Evolutionary conservation across 1,140 invertebrate genomes (phyloP), one percentile per base, ranked within the genome.

Genomic region (Plodia interpunctella): DNA sequence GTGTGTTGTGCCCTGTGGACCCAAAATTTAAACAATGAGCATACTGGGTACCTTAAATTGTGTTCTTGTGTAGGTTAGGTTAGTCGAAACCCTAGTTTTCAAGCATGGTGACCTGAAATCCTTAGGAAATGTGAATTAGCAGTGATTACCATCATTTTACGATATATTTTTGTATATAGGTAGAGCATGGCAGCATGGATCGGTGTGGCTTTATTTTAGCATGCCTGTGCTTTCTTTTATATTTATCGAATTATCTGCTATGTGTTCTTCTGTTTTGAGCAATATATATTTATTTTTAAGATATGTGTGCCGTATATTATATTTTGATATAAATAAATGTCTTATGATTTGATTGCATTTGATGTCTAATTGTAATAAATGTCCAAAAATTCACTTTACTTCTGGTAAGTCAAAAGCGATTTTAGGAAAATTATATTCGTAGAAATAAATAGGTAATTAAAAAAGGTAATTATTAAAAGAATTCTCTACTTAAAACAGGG

Each of bases 11-110:
- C 32, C 38, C 17, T 65, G 63, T 62, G 38, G 55, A 44, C n/a
- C 30, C 44, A 65, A 72, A 68, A 62, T 70, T 66, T 67, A n/a
- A 65, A 60, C 86, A 88, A 88, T 88, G 86, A 88, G 86, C 75
- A 78, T 67, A 66, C 72, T 76, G 80, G 83, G 80, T 86, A 80
- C 81, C 72, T 44, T 44, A 13, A 65, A 63, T 25, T 67, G 72
- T 63, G 76, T 70, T 66, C 70, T 70, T 10, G 74, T 68, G 78
- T 86, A 82, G 65, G 68, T 76, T 78, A 78, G 78, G 78, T 68
- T 64, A 78, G 71, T 72, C 71, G 21, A 25, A 38, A 54, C 30
- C 6, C 17, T 52, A 62, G 49, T 64, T 52, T 54, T 52, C 19
- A 59, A 62, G 60, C 64, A 62, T 66, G 64, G 49, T 25, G 20